Evolutionary conservation across 2,113 vertebrate genomes (phyloP).

Genomic region (Brachyhypopomus gauderio): DNA sequence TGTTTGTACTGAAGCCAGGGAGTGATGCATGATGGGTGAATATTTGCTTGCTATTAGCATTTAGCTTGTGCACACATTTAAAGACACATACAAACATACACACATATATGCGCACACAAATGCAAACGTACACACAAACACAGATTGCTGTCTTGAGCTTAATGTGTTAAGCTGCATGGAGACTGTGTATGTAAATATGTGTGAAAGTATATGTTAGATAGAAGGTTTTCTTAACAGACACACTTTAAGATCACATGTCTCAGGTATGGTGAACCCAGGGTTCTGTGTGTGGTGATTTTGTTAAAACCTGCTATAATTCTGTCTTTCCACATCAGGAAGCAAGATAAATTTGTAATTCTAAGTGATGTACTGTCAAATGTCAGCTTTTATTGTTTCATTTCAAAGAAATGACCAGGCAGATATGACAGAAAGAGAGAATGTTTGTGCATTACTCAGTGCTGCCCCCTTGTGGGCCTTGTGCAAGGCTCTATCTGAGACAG

Average conservation of each 20-base stretch:
- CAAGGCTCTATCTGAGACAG: too few relatives aligned
- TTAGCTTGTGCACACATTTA: slow-evolving; percentile 58
- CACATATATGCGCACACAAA: slow-evolving; percentile 14
- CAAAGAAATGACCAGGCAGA: too few relatives aligned
- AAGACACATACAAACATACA: slow-evolving; percentile 42
- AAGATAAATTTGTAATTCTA: too few relatives aligned
- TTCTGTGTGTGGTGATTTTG: too few relatives aligned
- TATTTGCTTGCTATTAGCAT: slow-evolving; percentile 72
- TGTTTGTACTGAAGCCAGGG: slow-evolving; percentile 64
- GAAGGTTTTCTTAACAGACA: background rate
- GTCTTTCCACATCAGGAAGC: too few relatives aligned
- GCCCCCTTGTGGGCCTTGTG: too few relatives aligned
- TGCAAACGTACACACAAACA: slow-evolving; percentile 26
- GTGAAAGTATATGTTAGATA: slow-evolving; percentile 6
- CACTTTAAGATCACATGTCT: background rate
- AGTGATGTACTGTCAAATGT: too few relatives aligned
- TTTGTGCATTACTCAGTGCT: too few relatives aligned
- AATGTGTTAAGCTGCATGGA: slow-evolving; percentile 70
- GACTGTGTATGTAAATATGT: slow-evolving; percentile 67
- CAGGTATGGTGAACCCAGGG: too few relatives aligned
- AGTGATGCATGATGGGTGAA: slow-evolving; percentile 74
- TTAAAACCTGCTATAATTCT: too few relatives aligned
- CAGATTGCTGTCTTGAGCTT: slow-evolving; percentile 43
- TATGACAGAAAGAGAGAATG: too few relatives aligned
- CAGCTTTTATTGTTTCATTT: too few relatives aligned